phyloP scores from a whole-genome alignment of 2,797 vertebrate species.

The Petrocephalus sullivani region DNA sequence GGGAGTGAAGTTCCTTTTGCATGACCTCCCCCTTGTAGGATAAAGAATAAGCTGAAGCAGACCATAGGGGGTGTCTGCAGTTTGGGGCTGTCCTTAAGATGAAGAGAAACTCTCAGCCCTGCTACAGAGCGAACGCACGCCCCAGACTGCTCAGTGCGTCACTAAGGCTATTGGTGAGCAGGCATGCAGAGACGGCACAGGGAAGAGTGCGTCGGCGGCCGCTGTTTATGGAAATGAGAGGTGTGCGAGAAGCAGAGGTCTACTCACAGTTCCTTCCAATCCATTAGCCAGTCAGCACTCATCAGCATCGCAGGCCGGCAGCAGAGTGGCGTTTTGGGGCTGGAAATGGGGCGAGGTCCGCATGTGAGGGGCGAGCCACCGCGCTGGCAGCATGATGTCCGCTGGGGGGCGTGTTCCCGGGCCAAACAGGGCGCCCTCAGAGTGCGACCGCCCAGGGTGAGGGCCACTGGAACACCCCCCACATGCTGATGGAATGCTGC shows the following conservation, averaged over 20 bases:
- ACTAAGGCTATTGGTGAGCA: not conserved
- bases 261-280: conserved; percentile 13
- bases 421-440: not conserved
- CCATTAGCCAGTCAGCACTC: conserved; percentile 7
- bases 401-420: not conserved
- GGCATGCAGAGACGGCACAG: not conserved
- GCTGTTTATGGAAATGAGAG: not conserved
- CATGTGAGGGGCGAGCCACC: not conserved
- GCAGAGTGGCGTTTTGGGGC: not conserved
- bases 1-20: not conserved
- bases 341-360: not conserved
- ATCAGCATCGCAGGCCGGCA: not conserved
- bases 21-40: not conserved
- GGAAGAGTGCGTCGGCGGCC: not conserved
- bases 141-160: not conserved
- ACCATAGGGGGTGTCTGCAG: not conserved
- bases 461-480: not conserved
- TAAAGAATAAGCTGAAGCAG: not conserved
- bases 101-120: not conserved
- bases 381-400: not conserved
- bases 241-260: not conserved
- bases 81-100: not conserved
- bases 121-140: not conserved
- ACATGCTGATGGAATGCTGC: not conserved
- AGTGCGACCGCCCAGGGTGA: not conserved